These are phyloP conservation scores for Sebastes cheni DNA, from an alignment of 2,797 vertebrate species.

Conservation along the genomic window DNA sequence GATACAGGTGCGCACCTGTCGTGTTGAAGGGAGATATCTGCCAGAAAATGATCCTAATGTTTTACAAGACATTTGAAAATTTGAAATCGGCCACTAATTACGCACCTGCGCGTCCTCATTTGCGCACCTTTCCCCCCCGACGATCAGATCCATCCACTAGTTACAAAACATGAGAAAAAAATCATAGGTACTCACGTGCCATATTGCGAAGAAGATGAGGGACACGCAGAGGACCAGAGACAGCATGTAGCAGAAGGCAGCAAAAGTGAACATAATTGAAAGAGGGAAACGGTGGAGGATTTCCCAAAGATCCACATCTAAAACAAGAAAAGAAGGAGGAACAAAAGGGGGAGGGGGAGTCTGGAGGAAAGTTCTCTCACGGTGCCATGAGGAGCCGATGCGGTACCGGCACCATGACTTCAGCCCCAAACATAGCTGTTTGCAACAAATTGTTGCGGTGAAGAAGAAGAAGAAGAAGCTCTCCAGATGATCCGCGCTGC, in stretches of 20 bases:
- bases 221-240: slow-evolving; percentile 86
- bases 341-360: neutral
- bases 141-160: neutral
- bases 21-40: neutral
- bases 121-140: neutral
- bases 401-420: slow-evolving; percentile 64
- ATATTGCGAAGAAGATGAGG: slow-evolving; percentile 87
- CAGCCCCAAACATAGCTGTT: slow-evolving; percentile 44
- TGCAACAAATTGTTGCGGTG: slow-evolving; percentile 63
- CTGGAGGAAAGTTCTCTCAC: slow-evolving; percentile 67
- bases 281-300: slow-evolving; percentile 52
- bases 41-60: neutral
- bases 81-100: neutral
- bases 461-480: neutral
- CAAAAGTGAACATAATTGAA: slow-evolving; percentile 86
- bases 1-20: slow-evolving; percentile 47
- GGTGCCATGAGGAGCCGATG: slow-evolving; percentile 52
- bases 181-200: slow-evolving; percentile 83
- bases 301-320: slow-evolving; percentile 69
- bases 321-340: neutral
- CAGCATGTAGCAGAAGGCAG: slow-evolving; percentile 89
- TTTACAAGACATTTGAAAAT: neutral
- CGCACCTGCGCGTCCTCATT: slow-evolving; percentile 7
- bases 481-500: slow-evolving; percentile 22
- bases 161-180: neutral